Evolutionary conservation across 2,113 vertebrate genomes (phyloP).

Genomic region (Tychaedon coryphoeus): DNA sequence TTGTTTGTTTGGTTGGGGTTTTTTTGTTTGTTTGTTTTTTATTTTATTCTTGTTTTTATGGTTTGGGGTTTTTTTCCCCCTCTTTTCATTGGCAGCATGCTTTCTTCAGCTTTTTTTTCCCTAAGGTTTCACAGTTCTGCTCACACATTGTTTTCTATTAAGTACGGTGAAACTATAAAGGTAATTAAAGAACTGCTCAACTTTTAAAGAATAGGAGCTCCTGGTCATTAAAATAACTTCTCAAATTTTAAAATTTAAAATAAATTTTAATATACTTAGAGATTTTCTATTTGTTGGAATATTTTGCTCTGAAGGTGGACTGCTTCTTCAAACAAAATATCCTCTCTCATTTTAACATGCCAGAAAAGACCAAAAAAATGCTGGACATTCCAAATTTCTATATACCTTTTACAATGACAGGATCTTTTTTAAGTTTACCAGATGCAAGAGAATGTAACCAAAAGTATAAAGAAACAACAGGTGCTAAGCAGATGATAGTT

Average conservation of each 20-base stretch:
- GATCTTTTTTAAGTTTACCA: not conserved
- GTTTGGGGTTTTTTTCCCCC: rapidly evolving
- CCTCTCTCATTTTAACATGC: not conserved
- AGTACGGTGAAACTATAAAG: not conserved
- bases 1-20: not conserved
- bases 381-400: not conserved
- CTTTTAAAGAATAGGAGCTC: not conserved
- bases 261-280: not conserved
- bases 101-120: not conserved
- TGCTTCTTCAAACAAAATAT: not conserved
- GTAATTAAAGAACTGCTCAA: not conserved
- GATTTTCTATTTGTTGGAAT: not conserved
- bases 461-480: not conserved
- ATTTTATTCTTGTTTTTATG: not conserved
- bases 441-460: not conserved
- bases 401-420: not conserved
- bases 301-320: not conserved
- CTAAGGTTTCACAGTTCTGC: not conserved
- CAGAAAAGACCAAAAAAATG: not conserved
- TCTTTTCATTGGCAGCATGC: not conserved
- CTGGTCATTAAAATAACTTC: not conserved
- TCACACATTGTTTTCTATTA: not conserved
- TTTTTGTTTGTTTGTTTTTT: not conserved
- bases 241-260: not conserved
- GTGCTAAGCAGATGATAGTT: not conserved